Evolutionary conservation across 2,113 vertebrate species (phyloP).

Genomic region (Larimichthys crocea): DNA sequence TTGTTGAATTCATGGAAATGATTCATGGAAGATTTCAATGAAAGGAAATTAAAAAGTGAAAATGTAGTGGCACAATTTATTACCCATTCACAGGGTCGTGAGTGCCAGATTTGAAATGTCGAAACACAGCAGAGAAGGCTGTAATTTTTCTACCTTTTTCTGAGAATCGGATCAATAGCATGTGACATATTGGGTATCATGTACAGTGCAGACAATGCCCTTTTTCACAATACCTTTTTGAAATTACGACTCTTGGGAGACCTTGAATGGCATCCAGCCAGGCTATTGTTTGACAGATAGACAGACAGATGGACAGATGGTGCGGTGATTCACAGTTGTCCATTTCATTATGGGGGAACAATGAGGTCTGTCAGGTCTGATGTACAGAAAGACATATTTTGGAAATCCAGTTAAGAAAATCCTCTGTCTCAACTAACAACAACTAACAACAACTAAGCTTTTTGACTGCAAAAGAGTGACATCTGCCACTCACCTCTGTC

Average conservation of each 20-base stretch:
- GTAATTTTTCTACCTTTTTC: background rate
- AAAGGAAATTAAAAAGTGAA: background rate
- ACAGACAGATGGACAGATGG: background rate
- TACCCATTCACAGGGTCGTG: background rate
- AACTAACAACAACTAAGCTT: constrained; percentile 14
- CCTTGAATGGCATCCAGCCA: constrained; percentile 10
- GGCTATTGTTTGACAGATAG: background rate
- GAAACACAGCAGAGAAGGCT: background rate
- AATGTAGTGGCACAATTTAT: background rate
- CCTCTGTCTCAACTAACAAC: background rate
- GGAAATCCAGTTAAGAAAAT: constrained; percentile 1
- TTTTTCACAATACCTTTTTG: background rate
- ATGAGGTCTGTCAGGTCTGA: constrained; percentile 5
- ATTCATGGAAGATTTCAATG: background rate
- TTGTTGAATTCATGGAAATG: background rate
- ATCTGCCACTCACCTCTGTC: constrained; percentile 28
- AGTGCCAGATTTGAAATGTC: background rate
- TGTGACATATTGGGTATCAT: background rate
- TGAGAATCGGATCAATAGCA: background rate
- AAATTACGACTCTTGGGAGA: background rate
- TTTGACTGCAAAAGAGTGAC: constrained; percentile 30
- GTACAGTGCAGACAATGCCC: background rate
- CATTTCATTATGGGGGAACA: background rate
- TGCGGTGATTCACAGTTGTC: constrained; percentile 20
- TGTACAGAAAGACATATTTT: background rate